Base-by-base conservation (phyloP, 1,140 invertebrate species). In the Elymnias hypermnestra region DNA sequence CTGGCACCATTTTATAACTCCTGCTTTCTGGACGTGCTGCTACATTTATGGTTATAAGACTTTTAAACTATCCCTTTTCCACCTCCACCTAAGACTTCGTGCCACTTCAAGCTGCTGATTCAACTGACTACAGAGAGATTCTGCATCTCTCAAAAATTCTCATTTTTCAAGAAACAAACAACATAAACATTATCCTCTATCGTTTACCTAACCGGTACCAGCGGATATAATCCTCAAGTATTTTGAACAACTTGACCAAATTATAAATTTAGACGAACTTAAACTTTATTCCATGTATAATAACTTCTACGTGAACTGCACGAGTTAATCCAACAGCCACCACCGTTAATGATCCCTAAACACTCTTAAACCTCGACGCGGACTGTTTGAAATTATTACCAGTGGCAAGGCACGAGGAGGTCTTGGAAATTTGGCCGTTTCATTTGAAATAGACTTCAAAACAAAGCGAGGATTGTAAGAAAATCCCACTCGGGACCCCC, bases 401-500 rank as follows among this genome's bases (percentile, higher is more conserved):
- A 29, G 5, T 29, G 2, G 9, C 21, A 29, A 38, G 43, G 28
- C 25, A 14, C 42, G 9, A 37, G 48, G 35, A 42, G 63, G 43
- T 71, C 71, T 53, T 25, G 17, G 29, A 38, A 59, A 51, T 45
- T 45, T 72, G 65, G 70, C 31, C 46, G 53, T 46, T 55, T 48
- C 57, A 52, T 58, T 60, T 57, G 57, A 66, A 73, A 75, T 72
- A 68, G 69, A 76, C 66, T 74, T 66, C 52, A 71, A 74, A 82
- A 78, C 77, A 82, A 82, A 78, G 74, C 68, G 55, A 39, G 67
- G 74, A 75, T 73, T 65, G 67, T 74, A 76, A 81, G 76, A 75
- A 78, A 70, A 83, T 83, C 76, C 74, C 70, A 50, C 60, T 37
- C 51, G 63, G 68, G 68, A 62, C 54, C 29, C 61, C 65, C 63